phyloP scores from a whole-genome alignment of 2,797 vertebrate genomes.

The Podarcis lilfordi region DNA sequence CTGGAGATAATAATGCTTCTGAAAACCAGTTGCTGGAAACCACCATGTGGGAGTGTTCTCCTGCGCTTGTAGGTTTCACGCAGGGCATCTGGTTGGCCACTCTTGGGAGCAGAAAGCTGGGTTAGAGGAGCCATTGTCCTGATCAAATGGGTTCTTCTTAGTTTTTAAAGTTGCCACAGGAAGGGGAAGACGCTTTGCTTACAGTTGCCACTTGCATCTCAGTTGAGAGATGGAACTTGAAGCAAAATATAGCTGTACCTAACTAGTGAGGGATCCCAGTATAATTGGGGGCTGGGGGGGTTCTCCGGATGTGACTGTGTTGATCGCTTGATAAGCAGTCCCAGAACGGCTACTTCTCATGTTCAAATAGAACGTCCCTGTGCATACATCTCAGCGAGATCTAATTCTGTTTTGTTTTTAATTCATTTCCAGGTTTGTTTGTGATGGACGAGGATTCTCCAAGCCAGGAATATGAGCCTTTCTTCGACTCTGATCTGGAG shows the following conservation, averaged over 20 bases:
- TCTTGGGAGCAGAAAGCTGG: too few relatives aligned
- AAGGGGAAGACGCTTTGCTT: background rate
- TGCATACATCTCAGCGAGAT: background rate
- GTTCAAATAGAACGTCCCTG: too few relatives aligned
- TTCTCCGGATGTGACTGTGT: background rate
- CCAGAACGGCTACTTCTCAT: background rate
- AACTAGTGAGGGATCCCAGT: background rate
- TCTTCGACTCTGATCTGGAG: conserved; percentile 93
- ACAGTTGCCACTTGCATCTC: background rate
- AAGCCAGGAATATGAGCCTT: conserved; percentile 89
- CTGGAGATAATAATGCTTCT: too few relatives aligned
- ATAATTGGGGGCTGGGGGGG: background rate
- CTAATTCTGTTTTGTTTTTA: too few relatives aligned
- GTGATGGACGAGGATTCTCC: conserved; percentile 93
- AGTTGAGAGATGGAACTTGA: background rate
- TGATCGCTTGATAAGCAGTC: background rate
- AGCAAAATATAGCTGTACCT: background rate
- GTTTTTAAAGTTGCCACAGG: background rate
- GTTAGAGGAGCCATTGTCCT: too few relatives aligned
- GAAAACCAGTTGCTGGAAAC: too few relatives aligned
- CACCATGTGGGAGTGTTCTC: too few relatives aligned
- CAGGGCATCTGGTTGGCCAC: too few relatives aligned
- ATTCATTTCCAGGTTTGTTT: conserved; percentile 83
- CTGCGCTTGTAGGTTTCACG: too few relatives aligned
- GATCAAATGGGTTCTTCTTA: too few relatives aligned